Evolutionary conservation across 2,113 vertebrate genomes (phyloP).

Genomic region (Vidua chalybeata): DNA sequence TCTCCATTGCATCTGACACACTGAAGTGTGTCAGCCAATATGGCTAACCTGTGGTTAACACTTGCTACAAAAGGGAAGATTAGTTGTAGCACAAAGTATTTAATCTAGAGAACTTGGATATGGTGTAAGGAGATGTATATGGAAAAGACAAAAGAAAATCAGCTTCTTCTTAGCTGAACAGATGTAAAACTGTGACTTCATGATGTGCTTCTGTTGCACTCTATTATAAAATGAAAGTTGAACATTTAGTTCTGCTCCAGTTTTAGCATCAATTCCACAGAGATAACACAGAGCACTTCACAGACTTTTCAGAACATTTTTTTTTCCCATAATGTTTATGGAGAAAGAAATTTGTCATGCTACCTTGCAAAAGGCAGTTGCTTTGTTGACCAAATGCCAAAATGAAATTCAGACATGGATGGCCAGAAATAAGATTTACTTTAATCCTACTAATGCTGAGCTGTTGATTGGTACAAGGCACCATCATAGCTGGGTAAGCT

Average conservation of each 20-base stretch:
- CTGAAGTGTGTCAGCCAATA: background rate
- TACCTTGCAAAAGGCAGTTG: background rate
- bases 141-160: background rate
- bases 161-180: background rate
- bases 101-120: background rate
- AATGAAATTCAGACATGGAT: slow-evolving; percentile 58
- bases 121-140: background rate
- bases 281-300: background rate
- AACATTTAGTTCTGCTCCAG: background rate
- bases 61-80: background rate
- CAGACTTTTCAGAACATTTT: background rate
- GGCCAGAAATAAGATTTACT: slow-evolving; percentile 63
- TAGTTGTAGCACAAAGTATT: background rate
- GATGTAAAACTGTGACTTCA: background rate
- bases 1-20: background rate
- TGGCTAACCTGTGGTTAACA: background rate
- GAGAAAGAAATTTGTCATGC: slow-evolving; percentile 39
- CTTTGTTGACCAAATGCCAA: slow-evolving; percentile 56
- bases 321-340: background rate
- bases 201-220: background rate
- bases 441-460: slow-evolving; percentile 65
- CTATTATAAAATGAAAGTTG: background rate
- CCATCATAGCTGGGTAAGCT: slow-evolving; percentile 49
- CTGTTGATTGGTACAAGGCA: slow-evolving; percentile 63
- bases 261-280: slow-evolving; percentile 9